A percentile compares a stretch with the other conserved stretches of the same genome.
phyloP scores from a whole-genome alignment of 1,140 invertebrate species.

The Hesperophylax magnus region DNA sequence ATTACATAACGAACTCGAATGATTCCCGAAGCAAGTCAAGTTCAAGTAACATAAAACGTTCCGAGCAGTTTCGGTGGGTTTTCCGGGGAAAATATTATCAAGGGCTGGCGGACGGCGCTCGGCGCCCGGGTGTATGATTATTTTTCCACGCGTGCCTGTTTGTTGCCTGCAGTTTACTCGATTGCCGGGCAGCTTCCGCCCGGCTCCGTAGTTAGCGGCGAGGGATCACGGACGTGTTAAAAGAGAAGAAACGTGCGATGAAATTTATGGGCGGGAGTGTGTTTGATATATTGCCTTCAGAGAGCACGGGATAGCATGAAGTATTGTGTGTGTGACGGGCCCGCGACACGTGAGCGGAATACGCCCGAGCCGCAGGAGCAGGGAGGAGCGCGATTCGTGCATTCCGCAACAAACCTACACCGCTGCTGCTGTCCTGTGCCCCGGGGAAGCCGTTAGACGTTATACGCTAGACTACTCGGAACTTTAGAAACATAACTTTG shows the following conservation, averaged over 20 bases:
- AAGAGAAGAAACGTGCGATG: conserved; percentile 54
- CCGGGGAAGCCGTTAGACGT: too few species aligned
- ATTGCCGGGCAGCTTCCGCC: conserved; percentile 4
- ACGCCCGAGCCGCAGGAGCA: background rate
- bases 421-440: too few species aligned
- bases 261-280: conserved; percentile 56
- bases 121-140: background rate
- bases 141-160: conserved; percentile 21
- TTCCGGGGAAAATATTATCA: background rate
- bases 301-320: conserved; percentile 29
- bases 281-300: conserved; percentile 54
- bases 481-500: too few species aligned
- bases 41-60: background rate
- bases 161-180: conserved; percentile 22
- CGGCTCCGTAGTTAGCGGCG: conserved; percentile 15
- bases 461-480: too few species aligned
- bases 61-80: background rate
- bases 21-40: background rate
- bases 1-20: background rate
- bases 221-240: conserved; percentile 46
- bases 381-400: background rate
- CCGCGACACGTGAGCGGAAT: conserved; percentile 52
- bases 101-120: background rate
- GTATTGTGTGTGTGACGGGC: conserved; percentile 42
- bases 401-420: too few species aligned